These are phyloP conservation scores for Tanypteryx hageni DNA, from an alignment of 2,888 invertebrate genomes.

Conservation along the genomic window DNA sequence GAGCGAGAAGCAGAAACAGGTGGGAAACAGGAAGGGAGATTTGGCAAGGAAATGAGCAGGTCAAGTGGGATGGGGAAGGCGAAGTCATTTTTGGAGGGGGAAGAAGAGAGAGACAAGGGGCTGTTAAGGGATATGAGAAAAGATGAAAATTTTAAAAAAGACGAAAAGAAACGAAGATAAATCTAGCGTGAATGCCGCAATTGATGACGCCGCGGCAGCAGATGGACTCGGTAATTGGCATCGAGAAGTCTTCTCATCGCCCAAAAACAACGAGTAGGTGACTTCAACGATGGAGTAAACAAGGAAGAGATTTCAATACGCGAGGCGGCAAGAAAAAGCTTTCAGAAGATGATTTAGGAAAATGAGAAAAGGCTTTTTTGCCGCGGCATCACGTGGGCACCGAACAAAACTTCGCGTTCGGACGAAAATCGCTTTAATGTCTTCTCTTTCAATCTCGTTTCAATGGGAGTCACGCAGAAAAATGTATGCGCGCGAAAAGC, in stretches of 20 bases:
- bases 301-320: not conserved
- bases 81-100: not conserved
- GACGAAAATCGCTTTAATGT: not conserved
- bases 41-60: constrained; percentile 23
- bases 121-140: not conserved
- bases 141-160: not conserved
- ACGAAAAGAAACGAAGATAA: not conserved
- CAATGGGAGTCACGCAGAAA: no score
- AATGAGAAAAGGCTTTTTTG: not conserved
- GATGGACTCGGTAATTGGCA: not conserved
- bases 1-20: not conserved
- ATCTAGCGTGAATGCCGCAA: not conserved
- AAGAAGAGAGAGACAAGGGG: not conserved
- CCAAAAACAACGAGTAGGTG: not conserved
- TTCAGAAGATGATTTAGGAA: not conserved
- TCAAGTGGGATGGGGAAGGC: not conserved
- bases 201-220: constrained; percentile 15
- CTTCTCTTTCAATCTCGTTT: not conserved
- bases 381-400: not conserved
- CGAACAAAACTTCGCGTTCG: not conserved
- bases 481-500: no score
- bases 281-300: not conserved
- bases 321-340: not conserved
- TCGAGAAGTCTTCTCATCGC: not conserved
- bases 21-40: constrained; percentile 38